Percentiles rank a stretch among this genome's conserved stretches.
phyloP scores from a whole-genome alignment of 2,888 invertebrate genomes.

The Epirrhoe tristata region DNA sequence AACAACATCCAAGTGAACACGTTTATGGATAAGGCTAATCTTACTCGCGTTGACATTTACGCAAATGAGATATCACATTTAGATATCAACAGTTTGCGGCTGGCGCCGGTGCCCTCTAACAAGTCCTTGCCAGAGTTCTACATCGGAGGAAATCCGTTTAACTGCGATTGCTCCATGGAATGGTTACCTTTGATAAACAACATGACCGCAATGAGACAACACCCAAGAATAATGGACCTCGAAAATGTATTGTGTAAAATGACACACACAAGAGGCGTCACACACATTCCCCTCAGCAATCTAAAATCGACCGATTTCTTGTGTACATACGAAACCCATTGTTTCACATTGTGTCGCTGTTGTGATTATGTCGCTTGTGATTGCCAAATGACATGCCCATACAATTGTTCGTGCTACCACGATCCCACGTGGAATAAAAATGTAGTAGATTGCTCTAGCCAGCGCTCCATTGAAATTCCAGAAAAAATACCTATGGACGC shows the following conservation, averaged over 20 bases:
- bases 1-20: conserved; percentile 93
- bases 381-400: conserved; percentile 98
- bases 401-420: conserved; percentile 97
- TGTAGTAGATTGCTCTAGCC: conserved; percentile 95
- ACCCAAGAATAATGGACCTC: conserved; percentile 95
- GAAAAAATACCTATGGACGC: conserved; percentile 97
- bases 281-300: conserved; percentile 90
- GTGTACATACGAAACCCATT: conserved; percentile 96
- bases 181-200: conserved; percentile 97
- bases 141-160: conserved; percentile 96
- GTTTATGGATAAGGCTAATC: conserved; percentile 92
- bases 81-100: conserved; percentile 92
- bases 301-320: conserved; percentile 94
- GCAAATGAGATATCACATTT: conserved; percentile 94
- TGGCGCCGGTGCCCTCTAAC: conserved; percentile 90
- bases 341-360: conserved; percentile 97
- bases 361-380: conserved; percentile 98
- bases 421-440: conserved; percentile 97
- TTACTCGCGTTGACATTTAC: conserved; percentile 95
- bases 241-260: conserved; percentile 94
- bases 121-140: conserved; percentile 95
- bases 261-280: conserved; percentile 92
- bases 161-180: conserved; percentile 98
- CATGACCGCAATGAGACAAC: conserved; percentile 92
- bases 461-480: conserved; percentile 91